Percentiles rank a stretch among this genome's conserved stretches.
phyloP scores from a whole-genome alignment of 2,797 vertebrate genomes.

The Eutrigla gurnardus region DNA sequence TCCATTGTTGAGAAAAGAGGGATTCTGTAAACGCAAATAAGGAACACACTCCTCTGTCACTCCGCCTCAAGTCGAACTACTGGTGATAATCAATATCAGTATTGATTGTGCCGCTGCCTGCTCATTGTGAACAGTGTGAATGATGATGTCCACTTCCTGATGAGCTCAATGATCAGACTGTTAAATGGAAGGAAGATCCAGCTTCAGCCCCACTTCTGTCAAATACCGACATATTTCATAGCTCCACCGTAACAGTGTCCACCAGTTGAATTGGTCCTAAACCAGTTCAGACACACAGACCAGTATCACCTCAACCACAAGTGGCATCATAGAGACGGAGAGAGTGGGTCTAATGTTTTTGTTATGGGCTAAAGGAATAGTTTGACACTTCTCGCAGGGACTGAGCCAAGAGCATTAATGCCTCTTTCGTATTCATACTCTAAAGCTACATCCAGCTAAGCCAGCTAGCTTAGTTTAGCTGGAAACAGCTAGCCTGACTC shows the following conservation, averaged over 20 bases:
- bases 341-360: neutral
- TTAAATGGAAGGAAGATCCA: constrained; percentile 48
- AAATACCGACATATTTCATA: constrained; percentile 32
- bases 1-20: constrained; percentile 6
- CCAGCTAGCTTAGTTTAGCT: no score
- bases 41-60: constrained; percentile 2
- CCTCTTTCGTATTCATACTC: no score
- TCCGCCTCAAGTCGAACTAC: constrained; percentile 12
- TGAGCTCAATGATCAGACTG: constrained; percentile 22
- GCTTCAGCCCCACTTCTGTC: constrained; percentile 35
- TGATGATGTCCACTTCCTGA: neutral
- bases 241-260: constrained; percentile 1
- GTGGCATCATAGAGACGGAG: constrained; percentile 61
- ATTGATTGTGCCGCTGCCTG: constrained; percentile 51
- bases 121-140: constrained; percentile 20
- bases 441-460: no score
- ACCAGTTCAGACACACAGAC: constrained; percentile 18
- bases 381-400: no score
- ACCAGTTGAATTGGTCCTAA: constrained; percentile 1
- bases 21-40: constrained; percentile 15
- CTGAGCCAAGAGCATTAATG: no score
- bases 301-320: constrained; percentile 50
- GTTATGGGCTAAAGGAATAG: no score
- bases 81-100: constrained; percentile 11
- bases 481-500: no score